phyloP scores from a whole-genome alignment of 2,888 invertebrate species.

The Heliconius aoede region DNA sequence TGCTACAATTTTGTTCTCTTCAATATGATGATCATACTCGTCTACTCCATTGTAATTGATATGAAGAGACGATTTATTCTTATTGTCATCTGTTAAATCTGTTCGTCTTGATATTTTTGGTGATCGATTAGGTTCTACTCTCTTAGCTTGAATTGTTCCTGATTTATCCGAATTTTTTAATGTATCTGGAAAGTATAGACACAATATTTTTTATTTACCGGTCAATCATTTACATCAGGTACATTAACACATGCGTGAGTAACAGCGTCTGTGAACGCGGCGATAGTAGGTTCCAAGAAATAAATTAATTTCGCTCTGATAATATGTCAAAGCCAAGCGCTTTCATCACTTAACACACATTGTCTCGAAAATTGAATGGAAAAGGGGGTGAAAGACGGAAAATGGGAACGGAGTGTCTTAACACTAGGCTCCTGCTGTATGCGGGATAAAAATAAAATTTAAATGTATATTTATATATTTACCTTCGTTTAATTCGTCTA shows the following conservation, averaged over 20 bases:
- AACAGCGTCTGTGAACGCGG: not conserved
- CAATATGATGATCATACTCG: constrained; percentile 59
- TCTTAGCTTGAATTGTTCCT: constrained; percentile 65
- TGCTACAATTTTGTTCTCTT: constrained; percentile 71
- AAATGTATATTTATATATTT: not conserved
- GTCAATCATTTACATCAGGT: not conserved
- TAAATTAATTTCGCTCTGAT: too few relatives aligned
- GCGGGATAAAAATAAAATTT: not conserved
- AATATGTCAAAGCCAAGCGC: not conserved
- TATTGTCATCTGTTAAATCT: constrained; percentile 50
- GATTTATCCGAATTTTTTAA: constrained; percentile 60
- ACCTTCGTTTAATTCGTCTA: constrained; percentile 64
- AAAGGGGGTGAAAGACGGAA: too few relatives aligned
- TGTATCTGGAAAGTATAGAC: constrained; percentile 61
- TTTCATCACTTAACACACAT: too few relatives aligned
- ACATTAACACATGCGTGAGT: not conserved
- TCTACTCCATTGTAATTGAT: constrained; percentile 66
- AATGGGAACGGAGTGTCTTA: not conserved
- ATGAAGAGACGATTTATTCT: constrained; percentile 60
- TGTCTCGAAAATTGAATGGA: too few relatives aligned
- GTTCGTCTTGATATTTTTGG: constrained; percentile 58
- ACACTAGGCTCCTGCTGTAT: not conserved
- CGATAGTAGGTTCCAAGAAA: too few relatives aligned
- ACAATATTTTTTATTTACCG: not conserved
- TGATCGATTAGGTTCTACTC: constrained; percentile 52